Evolutionary conservation across 2,113 vertebrate genomes (phyloP), one percentile per base, ranked within the genome.

Genomic region (Condylura cristata): DNA sequence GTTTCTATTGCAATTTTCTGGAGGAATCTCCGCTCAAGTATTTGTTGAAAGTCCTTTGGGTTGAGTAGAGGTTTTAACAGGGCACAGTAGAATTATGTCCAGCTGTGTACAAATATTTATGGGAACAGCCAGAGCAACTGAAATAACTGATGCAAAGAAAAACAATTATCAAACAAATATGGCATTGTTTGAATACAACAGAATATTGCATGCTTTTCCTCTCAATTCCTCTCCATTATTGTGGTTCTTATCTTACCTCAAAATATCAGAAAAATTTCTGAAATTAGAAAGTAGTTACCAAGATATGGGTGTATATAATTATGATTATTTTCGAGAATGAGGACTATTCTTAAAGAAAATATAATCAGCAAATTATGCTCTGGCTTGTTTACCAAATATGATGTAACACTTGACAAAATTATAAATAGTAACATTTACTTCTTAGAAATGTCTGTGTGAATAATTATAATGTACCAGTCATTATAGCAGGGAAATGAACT

Each of bases 1-100:
- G 61, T 74, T 93, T 94, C 51, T 93, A 41, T 63, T 87, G 48
- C 41, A 95, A 75, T 86, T 91, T 95, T 79, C 60, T 96, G 84
- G 81, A 96, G 90, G 75, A 58, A 58, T 86, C 63, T 82, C 63
- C 18, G 34, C 34, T 83, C 63, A 65, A 89, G n/a, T 60, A 46
- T 74, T 71, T 92, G n/a, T 58, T 89, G 66, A 82, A 78, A 80
- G 14, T 60, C 34, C 14, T 56, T 86, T 71, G 70, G 44, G 34
- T 53, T 37, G 30, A 88, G n/a, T 20, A 81, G 76, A 44, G 12
- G 14, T 75, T 95, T 95, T 91, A 70, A 86, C 6, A 63, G 46
- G 30, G 30, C 28, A 63, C 51, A 26, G 37, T 7, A 78, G 30
- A 97, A 74, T 93, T 93, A 80, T 81, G 60, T 76, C 75, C 80